These are phyloP conservation scores for Staurois parvus DNA, from an alignment of 2,797 vertebrate species.

Conservation along the genomic window DNA sequence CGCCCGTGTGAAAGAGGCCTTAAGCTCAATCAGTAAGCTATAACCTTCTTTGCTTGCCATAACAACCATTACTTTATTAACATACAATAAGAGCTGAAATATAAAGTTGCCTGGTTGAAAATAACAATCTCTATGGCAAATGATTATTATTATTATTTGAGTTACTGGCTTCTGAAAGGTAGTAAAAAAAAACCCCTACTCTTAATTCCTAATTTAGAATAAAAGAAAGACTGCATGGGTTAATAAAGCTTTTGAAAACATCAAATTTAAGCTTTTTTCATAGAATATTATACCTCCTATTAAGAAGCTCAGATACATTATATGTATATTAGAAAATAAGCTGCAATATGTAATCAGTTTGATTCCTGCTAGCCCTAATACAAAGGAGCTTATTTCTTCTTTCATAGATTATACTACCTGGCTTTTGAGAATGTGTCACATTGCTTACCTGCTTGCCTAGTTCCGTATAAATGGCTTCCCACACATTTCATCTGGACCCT, in stretches of 20 bases:
- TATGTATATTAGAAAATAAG: conserved; percentile 34
- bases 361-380: conserved; percentile 24
- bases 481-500: conserved; percentile 51
- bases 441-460: conserved; percentile 17
- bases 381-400: conserved; percentile 42
- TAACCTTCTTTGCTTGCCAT: no score
- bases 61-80: no score
- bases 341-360: conserved; percentile 41
- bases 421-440: conserved; percentile 9
- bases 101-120: no score
- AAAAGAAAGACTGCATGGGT: neutral
- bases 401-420: conserved; percentile 14
- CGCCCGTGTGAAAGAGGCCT: no score
- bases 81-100: no score
- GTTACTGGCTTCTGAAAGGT: neutral
- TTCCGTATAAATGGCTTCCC: conserved; percentile 40
- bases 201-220: neutral
- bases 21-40: no score
- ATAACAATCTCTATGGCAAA: neutral
- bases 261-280: neutral
- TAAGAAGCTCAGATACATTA: conserved; percentile 26
- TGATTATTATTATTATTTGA: neutral
- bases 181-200: neutral
- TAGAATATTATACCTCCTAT: conserved; percentile 25
- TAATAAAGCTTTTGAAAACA: neutral